These are phyloP conservation scores for Abrostola triplasia DNA, from an alignment of 2,888 invertebrate genomes.

Conservation along the genomic window DNA sequence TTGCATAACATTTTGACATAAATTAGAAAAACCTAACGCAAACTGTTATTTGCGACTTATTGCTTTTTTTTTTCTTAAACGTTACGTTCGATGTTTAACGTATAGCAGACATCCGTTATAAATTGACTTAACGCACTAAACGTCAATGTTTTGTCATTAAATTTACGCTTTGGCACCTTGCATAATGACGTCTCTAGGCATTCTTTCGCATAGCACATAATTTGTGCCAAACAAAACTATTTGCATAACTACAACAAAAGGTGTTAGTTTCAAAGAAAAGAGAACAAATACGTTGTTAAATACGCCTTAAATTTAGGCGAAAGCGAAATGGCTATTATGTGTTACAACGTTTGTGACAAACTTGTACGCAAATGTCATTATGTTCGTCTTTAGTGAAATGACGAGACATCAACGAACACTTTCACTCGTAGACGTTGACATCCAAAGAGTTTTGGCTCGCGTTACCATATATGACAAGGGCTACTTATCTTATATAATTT, in stretches of 20 bases:
- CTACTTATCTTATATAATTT: not conserved
- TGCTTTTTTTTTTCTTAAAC: too few species aligned
- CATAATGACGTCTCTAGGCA: conserved; percentile 25
- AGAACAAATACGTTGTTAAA: conserved; percentile 27
- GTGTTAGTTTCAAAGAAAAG: conserved; percentile 21
- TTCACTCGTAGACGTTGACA: conserved; percentile 39
- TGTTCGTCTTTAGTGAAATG: conserved; percentile 30
- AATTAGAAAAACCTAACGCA: too few species aligned
- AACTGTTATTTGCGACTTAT: too few species aligned
- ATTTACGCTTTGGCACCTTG: conserved; percentile 33
- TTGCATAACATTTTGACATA: too few species aligned
- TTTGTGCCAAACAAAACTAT: conserved; percentile 30
- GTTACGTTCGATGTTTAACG: not conserved
- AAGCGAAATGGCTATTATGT: conserved; percentile 41
- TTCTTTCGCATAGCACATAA: conserved; percentile 18
- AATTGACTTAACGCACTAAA: conserved; percentile 31
- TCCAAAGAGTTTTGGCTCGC: conserved; percentile 29
- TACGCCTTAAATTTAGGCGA: conserved; percentile 37
- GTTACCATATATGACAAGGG: not conserved
- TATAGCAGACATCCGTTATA: conserved; percentile 21
- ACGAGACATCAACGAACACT: conserved; percentile 40
- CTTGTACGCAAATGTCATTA: conserved; percentile 55
- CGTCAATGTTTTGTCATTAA: conserved; percentile 36
- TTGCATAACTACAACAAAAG: conserved; percentile 26
- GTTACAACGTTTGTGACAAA: conserved; percentile 52